Percentiles rank a stretch among this genome's conserved stretches.
Conservation (phyloP, 2,113 vertebrate genomes). For the Aldabrachelys gigantea region DNA sequence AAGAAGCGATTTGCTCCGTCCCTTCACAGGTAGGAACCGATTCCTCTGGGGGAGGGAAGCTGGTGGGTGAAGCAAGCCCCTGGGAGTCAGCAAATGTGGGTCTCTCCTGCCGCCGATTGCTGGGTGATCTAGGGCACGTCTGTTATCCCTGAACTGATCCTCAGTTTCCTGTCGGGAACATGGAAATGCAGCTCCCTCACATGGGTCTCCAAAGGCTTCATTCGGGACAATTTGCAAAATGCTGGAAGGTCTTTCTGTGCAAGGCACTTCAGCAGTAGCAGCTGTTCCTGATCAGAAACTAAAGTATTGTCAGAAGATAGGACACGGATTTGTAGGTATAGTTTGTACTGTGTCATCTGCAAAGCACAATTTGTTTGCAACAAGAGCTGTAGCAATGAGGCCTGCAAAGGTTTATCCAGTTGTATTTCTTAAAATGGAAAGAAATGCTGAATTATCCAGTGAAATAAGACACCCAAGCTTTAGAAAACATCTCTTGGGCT, state of each 20-base stretch:
- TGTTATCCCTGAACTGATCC: neutral
- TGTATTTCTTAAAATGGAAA: fast-evolving
- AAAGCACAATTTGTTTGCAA: too few species aligned
- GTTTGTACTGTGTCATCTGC: too few species aligned
- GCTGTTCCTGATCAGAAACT: neutral
- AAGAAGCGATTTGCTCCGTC: neutral
- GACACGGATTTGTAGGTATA: too few species aligned
- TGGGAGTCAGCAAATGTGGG: too few species aligned
- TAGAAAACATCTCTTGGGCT: constrained; percentile 53
- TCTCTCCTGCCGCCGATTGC: too few species aligned
- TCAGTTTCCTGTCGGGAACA: neutral
- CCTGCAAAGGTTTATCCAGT: neutral
- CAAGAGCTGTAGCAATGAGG: neutral
- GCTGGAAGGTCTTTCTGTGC: constrained; percentile 48
- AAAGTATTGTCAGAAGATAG: fast-evolving
- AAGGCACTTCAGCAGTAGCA: fast-evolving
- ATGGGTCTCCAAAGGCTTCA: neutral
- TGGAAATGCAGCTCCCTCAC: too few species aligned
- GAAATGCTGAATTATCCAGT: neutral
- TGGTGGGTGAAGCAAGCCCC: neutral
- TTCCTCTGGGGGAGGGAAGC: neutral
- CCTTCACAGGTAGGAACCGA: neutral
- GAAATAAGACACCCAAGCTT: neutral
- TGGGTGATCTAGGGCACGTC: neutral
- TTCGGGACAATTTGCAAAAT: neutral